Conservation (phyloP, 2,797 vertebrate species). For the Anolis apletophallus region DNA sequence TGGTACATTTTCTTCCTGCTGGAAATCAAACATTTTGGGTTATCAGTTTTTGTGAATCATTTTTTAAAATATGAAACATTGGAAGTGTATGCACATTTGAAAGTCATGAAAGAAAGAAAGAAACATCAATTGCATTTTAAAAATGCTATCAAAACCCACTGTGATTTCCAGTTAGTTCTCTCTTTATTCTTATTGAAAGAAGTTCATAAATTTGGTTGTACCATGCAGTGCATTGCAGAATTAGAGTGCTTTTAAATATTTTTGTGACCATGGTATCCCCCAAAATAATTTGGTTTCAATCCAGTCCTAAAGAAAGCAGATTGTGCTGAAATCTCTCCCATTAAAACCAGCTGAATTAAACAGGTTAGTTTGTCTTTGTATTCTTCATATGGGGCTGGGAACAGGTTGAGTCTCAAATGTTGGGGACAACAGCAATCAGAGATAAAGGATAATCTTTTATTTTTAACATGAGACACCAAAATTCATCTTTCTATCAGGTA, state of each 20-base stretch:
- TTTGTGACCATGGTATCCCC: conserved; percentile 18
- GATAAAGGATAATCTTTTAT: neutral
- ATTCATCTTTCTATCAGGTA: neutral
- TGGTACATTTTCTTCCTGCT: conserved; percentile 6
- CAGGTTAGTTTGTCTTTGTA: conserved; percentile 2
- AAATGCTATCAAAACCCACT: neutral
- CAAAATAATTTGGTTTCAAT: neutral
- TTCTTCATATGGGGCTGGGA: neutral
- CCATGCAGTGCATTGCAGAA: conserved; percentile 39
- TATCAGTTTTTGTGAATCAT: conserved; percentile 35
- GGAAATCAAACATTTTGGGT: conserved; percentile 24
- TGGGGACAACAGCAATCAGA: neutral
- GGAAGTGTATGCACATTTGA: neutral
- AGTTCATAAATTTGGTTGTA: conserved; percentile 68
- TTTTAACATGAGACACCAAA: neutral
- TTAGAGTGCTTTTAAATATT: conserved; percentile 37
- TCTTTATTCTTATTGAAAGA: conserved; percentile 10
- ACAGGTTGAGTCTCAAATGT: neutral
- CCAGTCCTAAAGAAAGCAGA: neutral
- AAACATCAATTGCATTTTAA: conserved; percentile 29
- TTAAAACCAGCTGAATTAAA: neutral
- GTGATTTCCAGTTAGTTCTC: neutral
- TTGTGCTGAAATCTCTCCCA: neutral
- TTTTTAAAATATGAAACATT: conserved; percentile 25
- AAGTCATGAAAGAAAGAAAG: neutral